phyloP scores from a whole-genome alignment of 2,888 invertebrate genomes.

The Dendrolimus pini region DNA sequence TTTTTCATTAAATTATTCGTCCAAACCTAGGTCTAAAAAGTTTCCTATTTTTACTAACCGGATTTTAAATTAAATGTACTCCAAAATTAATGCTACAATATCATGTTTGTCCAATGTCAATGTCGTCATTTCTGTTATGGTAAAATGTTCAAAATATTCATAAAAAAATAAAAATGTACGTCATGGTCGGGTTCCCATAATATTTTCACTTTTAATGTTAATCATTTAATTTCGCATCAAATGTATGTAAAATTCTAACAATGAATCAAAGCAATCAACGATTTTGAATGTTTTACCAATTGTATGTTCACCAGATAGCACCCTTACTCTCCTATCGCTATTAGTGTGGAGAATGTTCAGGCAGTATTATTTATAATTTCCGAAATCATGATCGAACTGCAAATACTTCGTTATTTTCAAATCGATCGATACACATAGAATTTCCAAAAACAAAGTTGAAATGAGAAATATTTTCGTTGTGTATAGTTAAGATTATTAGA shows the following conservation, averaged over 20 bases:
- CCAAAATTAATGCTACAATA: constrained; percentile 28
- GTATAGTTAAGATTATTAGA: neutral
- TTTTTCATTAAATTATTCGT: too few species aligned
- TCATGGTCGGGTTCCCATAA: too few species aligned
- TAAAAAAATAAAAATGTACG: neutral
- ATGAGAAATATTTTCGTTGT: neutral
- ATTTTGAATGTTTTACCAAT: constrained; percentile 39
- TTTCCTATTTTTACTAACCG: too few species aligned
- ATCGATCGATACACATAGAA: too few species aligned
- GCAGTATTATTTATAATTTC: constrained; percentile 28
- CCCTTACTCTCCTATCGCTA: constrained; percentile 68
- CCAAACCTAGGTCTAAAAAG: too few species aligned
- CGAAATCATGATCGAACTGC: neutral
- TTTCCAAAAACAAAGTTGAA: neutral
- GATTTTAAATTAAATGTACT: constrained; percentile 11
- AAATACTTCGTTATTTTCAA: neutral
- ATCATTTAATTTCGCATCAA: too few species aligned
- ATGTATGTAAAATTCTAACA: too few species aligned
- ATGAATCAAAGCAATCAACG: neutral
- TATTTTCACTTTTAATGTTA: too few species aligned
- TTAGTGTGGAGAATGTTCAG: constrained; percentile 60
- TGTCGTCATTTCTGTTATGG: constrained; percentile 51
- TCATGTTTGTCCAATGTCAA: constrained; percentile 43
- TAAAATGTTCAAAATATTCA: constrained; percentile 34
- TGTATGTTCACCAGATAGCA: constrained; percentile 62